Percentiles rank a stretch among this genome's conserved stretches.
phyloP scores from a whole-genome alignment of 1,140 invertebrate genomes.

The Calephelis virginiensis region DNA sequence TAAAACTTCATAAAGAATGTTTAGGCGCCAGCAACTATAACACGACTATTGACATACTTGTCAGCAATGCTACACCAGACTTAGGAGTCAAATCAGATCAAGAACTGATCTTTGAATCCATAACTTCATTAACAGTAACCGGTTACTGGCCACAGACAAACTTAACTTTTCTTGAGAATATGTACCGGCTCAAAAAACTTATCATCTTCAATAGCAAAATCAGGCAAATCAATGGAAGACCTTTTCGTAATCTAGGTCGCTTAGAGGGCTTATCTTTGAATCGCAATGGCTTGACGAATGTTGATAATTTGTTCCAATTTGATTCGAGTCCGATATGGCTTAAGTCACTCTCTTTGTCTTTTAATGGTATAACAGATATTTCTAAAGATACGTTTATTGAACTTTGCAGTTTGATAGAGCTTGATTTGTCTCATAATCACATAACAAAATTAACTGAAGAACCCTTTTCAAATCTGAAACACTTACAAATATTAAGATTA shows the following conservation, averaged over 20 bases:
- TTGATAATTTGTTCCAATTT: constrained; percentile 54
- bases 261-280: constrained; percentile 51
- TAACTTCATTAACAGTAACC: constrained; percentile 47
- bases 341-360: constrained; percentile 42
- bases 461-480: constrained; percentile 54
- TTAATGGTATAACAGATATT: constrained; percentile 48
- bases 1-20: constrained; percentile 41
- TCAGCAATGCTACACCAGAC: constrained; percentile 40
- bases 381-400: constrained; percentile 49
- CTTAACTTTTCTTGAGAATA: constrained; percentile 47
- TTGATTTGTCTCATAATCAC: constrained; percentile 58
- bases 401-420: constrained; percentile 46
- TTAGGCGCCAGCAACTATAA: constrained; percentile 49
- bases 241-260: constrained; percentile 44
- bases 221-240: constrained; percentile 35
- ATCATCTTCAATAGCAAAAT: constrained; percentile 41
- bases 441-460: constrained; percentile 53
- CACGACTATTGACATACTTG: constrained; percentile 44
- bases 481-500: constrained; percentile 45
- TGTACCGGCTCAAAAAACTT: constrained; percentile 43
- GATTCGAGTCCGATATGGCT: constrained; percentile 45
- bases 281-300: constrained; percentile 45
- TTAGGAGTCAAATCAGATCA: constrained; percentile 39
- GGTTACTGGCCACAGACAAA: constrained; percentile 47
- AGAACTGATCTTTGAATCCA: constrained; percentile 34